These are phyloP conservation scores for Temnothorax curvispinosus DNA, from an alignment of 1,140 invertebrate genomes.

Conservation along the genomic window DNA sequence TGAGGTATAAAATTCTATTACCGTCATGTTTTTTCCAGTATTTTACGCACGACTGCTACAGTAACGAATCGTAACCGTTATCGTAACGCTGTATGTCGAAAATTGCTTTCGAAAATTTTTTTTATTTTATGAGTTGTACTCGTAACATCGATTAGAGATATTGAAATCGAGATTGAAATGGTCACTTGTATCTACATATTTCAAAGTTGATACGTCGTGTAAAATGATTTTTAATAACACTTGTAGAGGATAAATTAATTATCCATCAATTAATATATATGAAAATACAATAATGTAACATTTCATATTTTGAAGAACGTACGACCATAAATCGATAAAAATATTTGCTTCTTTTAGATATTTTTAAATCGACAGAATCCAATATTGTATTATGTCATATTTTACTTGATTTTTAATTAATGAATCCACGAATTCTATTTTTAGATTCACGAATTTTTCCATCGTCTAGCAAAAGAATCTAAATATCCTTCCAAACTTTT, in stretches of 20 bases:
- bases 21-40: conserved; percentile 11
- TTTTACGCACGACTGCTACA: background rate
- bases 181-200: background rate
- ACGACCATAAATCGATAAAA: background rate
- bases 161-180: conserved; percentile 23
- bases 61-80: conserved; percentile 16
- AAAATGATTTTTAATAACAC: background rate
- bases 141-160: conserved; percentile 13
- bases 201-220: background rate
- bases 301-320: background rate
- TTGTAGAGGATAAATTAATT: background rate
- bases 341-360: background rate
- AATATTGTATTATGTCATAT: background rate
- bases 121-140: background rate
- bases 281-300: background rate
- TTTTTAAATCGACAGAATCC: background rate
- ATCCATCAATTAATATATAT: background rate
- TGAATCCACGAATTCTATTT: background rate
- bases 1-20: conserved; percentile 24
- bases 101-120: background rate
- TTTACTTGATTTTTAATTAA: background rate
- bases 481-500: conserved; percentile 21
- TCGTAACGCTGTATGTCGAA: background rate
- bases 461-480: background rate
- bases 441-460: background rate